Evolutionary conservation across 1,140 invertebrate genomes (phyloP), one percentile per base, ranked within the genome.

Genomic region (Oryzaephilus surinamensis): DNA sequence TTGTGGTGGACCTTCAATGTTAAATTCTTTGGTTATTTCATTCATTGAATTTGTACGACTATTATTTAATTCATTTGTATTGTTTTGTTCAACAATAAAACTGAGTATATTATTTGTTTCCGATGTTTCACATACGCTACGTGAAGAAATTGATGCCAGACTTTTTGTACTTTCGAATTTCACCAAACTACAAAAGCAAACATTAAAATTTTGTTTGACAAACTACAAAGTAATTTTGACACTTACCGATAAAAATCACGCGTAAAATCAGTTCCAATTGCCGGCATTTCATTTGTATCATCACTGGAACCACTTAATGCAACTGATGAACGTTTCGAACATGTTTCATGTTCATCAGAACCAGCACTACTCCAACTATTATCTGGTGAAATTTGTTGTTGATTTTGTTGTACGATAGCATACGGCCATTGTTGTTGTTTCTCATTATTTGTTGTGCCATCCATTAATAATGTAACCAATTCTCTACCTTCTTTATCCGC

Each of bases 141-240:
- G 69, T 14, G 79, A 81, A 12, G 79, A 82, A 37, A 75, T 81
- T 6, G 78, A 81, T n/a, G 80, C 79, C 51, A 84, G 63, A 57
- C 80, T 83, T 55, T 81, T 81, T 38, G 76, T 81, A 57, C 80
- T 84, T 61, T 83, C 82, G 52, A 83, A 83, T 61, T 81, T 82
- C 19, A 84, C 81, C 32, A 85, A 69, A 16, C 79, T 70, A 53
- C 73, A 76, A 50, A 27, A 30, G 35, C 4, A 28, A 31, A 29
- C 27, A n/a, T 29, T n/a, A 29, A 8, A 8, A 24, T 8, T 7
- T 24, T 1, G 21, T 7, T n/a, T n/a, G 21, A 8, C 7, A 24
- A 1, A 24, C n/a, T 34, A n/a, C 8, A 11, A 10, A 2, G 17
- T 18, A 6, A 32, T 16, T n/a, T 30, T 29, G 19, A n/a, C 12